Percentiles rank a stretch among this genome's conserved stretches.
Evolutionary conservation across 2,888 invertebrate genomes (phyloP).

Genomic region (Troides oblongomaculatus): DNA sequence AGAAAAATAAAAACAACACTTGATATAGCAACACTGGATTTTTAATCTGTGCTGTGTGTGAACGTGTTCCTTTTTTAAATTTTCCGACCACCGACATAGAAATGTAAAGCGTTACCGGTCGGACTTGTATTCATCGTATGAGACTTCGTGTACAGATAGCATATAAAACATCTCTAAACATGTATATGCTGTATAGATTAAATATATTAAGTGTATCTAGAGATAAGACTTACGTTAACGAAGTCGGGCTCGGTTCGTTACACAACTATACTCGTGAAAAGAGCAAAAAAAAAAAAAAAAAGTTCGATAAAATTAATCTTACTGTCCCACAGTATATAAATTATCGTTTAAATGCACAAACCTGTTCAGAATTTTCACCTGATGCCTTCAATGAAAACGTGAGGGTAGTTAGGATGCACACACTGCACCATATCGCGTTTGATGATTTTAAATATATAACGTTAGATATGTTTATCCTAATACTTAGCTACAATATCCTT

Average conservation of each 20-base stretch:
- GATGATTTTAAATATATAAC: no score
- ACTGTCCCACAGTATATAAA: conserved; percentile 10
- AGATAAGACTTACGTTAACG: not conserved
- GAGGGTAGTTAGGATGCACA: no score
- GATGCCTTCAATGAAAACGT: not conserved
- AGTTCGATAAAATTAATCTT: not conserved
- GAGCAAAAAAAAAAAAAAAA: conserved; percentile 17
- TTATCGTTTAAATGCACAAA: conserved; percentile 13
- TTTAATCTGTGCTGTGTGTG: not conserved
- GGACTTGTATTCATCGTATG: conserved; percentile 33
- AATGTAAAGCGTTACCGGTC: conserved; percentile 44
- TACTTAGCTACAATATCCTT: no score
- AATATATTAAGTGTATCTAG: conserved; percentile 8
- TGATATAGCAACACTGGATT: conserved; percentile 12
- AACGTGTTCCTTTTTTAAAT: conserved; percentile 17
- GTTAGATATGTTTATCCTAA: no score
- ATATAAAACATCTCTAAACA: conserved; percentile 16
- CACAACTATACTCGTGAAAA: conserved; percentile 6
- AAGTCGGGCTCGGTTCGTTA: not conserved
- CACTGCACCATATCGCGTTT: no score
- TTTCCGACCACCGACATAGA: conserved; percentile 30
- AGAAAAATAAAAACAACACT: conserved; percentile 15
- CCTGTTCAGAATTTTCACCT: conserved; percentile 5
- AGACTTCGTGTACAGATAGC: conserved; percentile 36
- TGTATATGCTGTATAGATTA: conserved; percentile 1